A percentile compares a stretch with the other conserved stretches of the same genome.
Conservation (phyloP, 2,113 vertebrate genomes). For the Uria aalge region DNA sequence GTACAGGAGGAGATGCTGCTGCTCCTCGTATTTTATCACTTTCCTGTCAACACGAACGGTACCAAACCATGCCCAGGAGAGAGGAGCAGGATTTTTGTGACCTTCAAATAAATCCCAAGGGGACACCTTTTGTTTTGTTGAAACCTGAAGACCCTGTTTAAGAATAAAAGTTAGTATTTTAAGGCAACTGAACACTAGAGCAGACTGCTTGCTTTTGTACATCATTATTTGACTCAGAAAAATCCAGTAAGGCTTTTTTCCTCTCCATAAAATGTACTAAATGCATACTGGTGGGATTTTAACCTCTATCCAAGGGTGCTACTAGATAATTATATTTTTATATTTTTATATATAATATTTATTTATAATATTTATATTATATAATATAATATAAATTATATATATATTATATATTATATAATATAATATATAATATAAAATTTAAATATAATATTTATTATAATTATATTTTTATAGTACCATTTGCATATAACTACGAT, state of each 20-base stretch:
- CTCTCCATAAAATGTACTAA: neutral
- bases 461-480: neutral
- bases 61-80: conserved; percentile 80
- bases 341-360: no score
- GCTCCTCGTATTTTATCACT: conserved; percentile 72
- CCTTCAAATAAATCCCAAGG: conserved; percentile 80
- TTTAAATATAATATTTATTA: no score
- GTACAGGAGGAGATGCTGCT: conserved; percentile 76
- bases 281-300: neutral
- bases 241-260: neutral
- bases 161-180: neutral
- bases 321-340: neutral
- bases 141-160: conserved; percentile 77
- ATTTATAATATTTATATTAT: no score
- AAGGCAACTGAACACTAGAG: neutral
- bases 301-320: neutral
- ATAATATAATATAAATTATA: no score
- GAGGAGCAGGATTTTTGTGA: conserved; percentile 75
- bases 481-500: neutral
- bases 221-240: neutral
- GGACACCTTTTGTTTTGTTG: conserved; percentile 76
- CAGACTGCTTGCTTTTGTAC: neutral
- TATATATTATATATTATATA: no score
- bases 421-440: no score
- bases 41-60: conserved; percentile 72